Conservation (phyloP, 1,140 invertebrate genomes). For the Oncopodura yosiiana region DNA sequence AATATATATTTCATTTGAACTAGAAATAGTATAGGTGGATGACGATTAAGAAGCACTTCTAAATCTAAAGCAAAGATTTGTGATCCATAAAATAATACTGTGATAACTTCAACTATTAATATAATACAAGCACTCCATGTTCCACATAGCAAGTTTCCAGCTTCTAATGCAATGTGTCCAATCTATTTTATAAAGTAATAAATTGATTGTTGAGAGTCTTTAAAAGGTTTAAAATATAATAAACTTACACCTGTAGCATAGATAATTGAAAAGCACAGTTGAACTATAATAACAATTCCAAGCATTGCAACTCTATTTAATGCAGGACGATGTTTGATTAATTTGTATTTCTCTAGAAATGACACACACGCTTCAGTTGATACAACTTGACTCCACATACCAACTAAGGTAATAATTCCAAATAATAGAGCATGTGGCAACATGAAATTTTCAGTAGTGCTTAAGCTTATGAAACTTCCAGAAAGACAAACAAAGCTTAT, state of each 20-base stretch:
- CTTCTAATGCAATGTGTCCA: constrained; percentile 6
- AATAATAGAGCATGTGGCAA: no score
- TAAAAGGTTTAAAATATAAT: neutral
- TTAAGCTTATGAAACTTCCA: no score
- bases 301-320: no score
- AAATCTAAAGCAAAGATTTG: constrained; percentile 1
- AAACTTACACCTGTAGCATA: neutral
- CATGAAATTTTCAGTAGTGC: no score
- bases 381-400: no score
- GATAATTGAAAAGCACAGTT: neutral
- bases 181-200: no score
- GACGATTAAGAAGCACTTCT: constrained; percentile 1
- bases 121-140: constrained; percentile 7
- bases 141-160: constrained; percentile 1
- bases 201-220: no score
- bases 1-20: constrained; percentile 9
- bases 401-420: no score
- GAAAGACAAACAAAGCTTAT: constrained; percentile 4
- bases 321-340: no score
- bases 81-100: constrained; percentile 3
- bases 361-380: no score
- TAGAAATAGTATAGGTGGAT: neutral
- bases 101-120: neutral
- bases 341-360: no score
- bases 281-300: no score